Evolutionary conservation across 2,113 vertebrate genomes (phyloP), one percentile per base, ranked within the genome.

Genomic region (Apodemus speciosus): DNA sequence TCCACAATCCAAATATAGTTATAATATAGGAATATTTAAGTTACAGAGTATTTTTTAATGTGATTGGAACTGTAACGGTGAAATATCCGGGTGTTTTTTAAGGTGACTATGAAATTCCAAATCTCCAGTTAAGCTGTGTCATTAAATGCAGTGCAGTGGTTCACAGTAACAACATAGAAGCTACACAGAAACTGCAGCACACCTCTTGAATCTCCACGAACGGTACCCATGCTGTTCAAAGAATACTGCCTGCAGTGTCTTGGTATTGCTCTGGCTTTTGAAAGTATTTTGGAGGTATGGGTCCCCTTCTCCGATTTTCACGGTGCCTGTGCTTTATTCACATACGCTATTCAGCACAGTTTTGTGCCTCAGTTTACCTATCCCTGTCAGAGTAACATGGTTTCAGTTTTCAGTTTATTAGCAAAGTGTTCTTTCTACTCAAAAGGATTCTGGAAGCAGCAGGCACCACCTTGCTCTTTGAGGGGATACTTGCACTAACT

Each of bases 1-100:
- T 93, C 69, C 92, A 85, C 93, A 96, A 93, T 93, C 96, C 95
- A 97, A 98, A 96, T 91, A 73, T 93, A 97, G 94, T 97, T 97
- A 97, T 68, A 32, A 71, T 93, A 66, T 32, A 79, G 68, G 91
- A 10, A 73, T 72, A 81, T 93, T 97, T 94, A 90, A 96, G 53
- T 18, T 91, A 79, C 0, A n/a, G 66, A 92, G 18, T 71, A 96
- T 20, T n/a, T 1, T 1, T 84, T 16, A 53, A 64, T 87, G 81
- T 35, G 23, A 11, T 94, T 88, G 97, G 92, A 89, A 88, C 68
- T 95, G 13, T 92, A 92, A 94, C 58, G 95, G 86, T 94, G 43
- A 96, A 97, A 87, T 68, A 92, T 1, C 6, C 89, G 68, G 21
- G 2, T 85, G 35, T 15, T 23, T 77, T n/a, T 80, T 77, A 95